These are phyloP conservation scores for Nyctereutes procyonoides DNA, from an alignment of 2,113 vertebrate species.

Conservation along the genomic window DNA sequence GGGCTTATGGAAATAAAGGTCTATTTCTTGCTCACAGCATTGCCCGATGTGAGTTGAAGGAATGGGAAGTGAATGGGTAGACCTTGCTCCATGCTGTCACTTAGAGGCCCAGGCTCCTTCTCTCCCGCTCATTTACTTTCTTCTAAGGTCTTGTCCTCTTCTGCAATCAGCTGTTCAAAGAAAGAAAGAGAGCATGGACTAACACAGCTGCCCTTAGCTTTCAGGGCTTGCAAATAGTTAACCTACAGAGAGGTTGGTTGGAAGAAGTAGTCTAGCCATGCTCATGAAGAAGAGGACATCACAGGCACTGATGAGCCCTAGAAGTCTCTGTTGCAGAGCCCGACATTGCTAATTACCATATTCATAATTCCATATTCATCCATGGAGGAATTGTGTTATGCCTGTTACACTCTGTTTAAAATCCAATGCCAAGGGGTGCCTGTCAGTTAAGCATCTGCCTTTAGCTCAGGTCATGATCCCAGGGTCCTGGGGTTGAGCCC, in stretches of 20 bases:
- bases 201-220: background rate
- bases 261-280: background rate
- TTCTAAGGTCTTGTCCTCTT: background rate
- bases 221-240: background rate
- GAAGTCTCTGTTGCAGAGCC: background rate
- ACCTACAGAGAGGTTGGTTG: background rate
- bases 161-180: background rate
- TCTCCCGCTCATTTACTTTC: background rate
- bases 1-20: background rate
- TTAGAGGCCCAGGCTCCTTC: background rate
- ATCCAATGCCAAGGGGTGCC: background rate
- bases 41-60: background rate
- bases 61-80: background rate
- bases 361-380: background rate
- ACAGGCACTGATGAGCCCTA: background rate
- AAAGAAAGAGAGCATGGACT: background rate
- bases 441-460: too few species aligned
- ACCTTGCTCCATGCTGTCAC: background rate
- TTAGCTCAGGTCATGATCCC: too few species aligned
- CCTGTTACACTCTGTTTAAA: background rate
- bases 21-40: background rate
- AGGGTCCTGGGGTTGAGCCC: too few species aligned
- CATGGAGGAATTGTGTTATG: background rate
- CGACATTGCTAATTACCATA: background rate
- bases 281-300: background rate